phyloP scores from a whole-genome alignment of 2,113 vertebrate species.

The Silurus meridionalis region DNA sequence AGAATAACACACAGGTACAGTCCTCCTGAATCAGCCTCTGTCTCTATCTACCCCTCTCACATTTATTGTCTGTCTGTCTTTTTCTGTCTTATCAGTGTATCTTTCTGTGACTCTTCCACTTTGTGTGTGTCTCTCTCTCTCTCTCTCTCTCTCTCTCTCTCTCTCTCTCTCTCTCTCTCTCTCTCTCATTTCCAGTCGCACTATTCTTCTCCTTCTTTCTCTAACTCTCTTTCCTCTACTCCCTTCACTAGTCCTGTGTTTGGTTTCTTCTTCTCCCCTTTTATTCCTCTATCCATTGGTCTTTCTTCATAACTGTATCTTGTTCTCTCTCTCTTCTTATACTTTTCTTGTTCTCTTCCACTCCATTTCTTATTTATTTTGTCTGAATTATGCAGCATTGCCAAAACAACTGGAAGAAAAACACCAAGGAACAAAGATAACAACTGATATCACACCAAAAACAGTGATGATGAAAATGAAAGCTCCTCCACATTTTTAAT shows the following conservation, averaged over 20 bases:
- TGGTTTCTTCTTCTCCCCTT: too few relatives aligned
- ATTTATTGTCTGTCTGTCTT: not conserved
- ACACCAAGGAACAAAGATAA: not conserved
- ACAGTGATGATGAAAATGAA: not conserved
- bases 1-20: constrained; percentile 73
- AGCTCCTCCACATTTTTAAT: not conserved
- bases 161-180: too few relatives aligned
- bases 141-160: not conserved
- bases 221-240: too few relatives aligned
- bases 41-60: not conserved
- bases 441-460: not conserved
- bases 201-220: too few relatives aligned
- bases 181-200: too few relatives aligned
- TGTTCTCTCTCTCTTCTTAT: constrained; percentile 5
- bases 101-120: not conserved
- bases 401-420: not conserved
- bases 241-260: too few relatives aligned
- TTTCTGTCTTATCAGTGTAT: not conserved
- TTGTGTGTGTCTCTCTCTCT: not conserved
- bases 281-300: not conserved
- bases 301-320: not conserved
- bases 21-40: not conserved
- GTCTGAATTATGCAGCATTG: not conserved
- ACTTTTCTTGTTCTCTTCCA: not conserved
- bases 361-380: not conserved